Evolutionary conservation across 2,888 invertebrate genomes (phyloP).

Genomic region (Lithophane leautieri): DNA sequence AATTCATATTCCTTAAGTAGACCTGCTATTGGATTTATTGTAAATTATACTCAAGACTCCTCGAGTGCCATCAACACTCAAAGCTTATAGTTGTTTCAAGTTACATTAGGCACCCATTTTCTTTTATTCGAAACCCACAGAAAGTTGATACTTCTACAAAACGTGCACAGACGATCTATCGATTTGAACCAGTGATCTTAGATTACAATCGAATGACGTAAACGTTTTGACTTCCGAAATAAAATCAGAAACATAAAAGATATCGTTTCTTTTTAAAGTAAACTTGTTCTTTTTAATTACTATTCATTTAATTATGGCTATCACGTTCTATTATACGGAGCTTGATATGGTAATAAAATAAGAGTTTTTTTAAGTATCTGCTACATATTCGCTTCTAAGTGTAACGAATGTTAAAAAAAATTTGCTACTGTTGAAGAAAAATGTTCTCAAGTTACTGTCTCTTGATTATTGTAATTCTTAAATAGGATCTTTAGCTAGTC

Average conservation of each 20-base stretch:
- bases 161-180: conserved; percentile 39
- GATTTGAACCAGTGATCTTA: conserved; percentile 49
- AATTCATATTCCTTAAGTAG: not conserved
- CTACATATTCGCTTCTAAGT: not conserved
- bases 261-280: conserved; percentile 20
- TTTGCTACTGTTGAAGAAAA: not conserved
- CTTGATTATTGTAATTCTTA: not conserved
- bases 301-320: conserved; percentile 43
- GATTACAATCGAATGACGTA: conserved; percentile 55
- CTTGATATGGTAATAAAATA: conserved; percentile 37
- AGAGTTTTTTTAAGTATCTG: conserved; percentile 10
- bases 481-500: too few species aligned
- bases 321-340: conserved; percentile 27
- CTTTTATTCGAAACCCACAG: conserved; percentile 26
- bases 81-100: conserved; percentile 43
- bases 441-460: not conserved
- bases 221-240: conserved; percentile 61
- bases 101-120: conserved; percentile 48
- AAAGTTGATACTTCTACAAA: conserved; percentile 50
- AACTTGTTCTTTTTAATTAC: conserved; percentile 50
- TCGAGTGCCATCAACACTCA: conserved; percentile 37
- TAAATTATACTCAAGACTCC: not conserved
- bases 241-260: conserved; percentile 53
- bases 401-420: not conserved
- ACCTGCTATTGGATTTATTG: not conserved